These are phyloP conservation scores for Pedetes capensis DNA, from an alignment of 2,113 vertebrate genomes.

Conservation along the genomic window DNA sequence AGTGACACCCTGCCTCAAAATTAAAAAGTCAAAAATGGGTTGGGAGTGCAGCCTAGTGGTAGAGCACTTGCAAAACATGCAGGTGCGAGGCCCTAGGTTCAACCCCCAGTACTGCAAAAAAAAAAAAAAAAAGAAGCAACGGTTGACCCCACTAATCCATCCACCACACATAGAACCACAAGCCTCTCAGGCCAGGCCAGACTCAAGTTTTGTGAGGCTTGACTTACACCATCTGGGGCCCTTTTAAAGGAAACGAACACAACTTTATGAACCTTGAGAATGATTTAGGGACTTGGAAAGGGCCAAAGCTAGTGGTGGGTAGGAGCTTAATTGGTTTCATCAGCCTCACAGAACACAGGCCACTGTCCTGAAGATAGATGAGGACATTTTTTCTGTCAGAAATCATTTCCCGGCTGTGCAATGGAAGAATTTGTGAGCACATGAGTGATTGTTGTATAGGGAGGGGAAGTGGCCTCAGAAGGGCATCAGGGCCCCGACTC, in stretches of 20 bases:
- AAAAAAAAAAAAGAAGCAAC: no score
- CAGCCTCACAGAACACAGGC: no score
- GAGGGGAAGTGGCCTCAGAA: background rate
- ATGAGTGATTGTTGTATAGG: background rate
- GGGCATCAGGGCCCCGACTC: background rate
- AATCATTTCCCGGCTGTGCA: background rate
- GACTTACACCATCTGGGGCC: background rate
- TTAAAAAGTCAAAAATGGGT: no score
- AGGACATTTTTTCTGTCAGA: background rate
- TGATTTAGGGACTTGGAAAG: background rate
- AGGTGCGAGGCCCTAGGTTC: no score
- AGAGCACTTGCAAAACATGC: no score
- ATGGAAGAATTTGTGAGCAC: background rate
- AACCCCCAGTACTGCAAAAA: no score
- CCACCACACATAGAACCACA: rapidly evolving
- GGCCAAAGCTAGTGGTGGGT: background rate
- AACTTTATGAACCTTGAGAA: no score
- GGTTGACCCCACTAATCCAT: no score
- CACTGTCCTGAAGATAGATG: background rate
- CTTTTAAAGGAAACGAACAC: background rate
- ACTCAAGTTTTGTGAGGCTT: background rate
- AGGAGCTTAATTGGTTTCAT: background rate
- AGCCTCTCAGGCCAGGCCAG: background rate
- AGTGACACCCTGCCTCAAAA: no score
- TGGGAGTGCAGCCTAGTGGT: no score